phyloP scores from a whole-genome alignment of 2,113 vertebrate genomes.

The Perca flavescens region DNA sequence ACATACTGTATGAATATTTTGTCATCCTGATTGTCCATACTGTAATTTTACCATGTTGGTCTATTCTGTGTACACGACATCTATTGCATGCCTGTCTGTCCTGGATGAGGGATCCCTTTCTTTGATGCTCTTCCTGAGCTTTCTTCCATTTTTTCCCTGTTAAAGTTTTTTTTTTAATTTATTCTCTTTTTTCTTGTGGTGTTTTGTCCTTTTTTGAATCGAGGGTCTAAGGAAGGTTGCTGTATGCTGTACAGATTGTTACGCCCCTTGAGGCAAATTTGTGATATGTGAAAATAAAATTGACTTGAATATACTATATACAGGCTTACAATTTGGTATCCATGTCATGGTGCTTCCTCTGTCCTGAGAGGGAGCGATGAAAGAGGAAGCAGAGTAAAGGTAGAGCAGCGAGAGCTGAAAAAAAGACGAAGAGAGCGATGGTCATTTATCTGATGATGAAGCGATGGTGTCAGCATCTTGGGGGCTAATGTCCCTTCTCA shows the following conservation, averaged over 20 bases:
- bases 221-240: no score
- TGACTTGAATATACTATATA: neutral
- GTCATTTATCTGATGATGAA: conserved; percentile 54
- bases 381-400: conserved; percentile 1
- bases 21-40: neutral
- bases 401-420: neutral
- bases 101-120: neutral
- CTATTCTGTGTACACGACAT: neutral
- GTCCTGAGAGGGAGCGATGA: conserved; percentile 3
- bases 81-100: no score
- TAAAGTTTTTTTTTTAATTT: no score
- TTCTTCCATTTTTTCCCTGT: neutral
- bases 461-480: conserved; percentile 57
- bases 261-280: no score
- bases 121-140: neutral
- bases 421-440: neutral
- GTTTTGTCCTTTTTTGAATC: no score
- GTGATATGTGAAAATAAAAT: no score
- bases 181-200: no score
- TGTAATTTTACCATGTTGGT: neutral
- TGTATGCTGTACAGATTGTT: no score
- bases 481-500: conserved; percentile 41
- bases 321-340: neutral
- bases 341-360: neutral
- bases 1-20: neutral